Conservation (phyloP, 1,140 invertebrate genomes). For the Cydia amplana region DNA sequence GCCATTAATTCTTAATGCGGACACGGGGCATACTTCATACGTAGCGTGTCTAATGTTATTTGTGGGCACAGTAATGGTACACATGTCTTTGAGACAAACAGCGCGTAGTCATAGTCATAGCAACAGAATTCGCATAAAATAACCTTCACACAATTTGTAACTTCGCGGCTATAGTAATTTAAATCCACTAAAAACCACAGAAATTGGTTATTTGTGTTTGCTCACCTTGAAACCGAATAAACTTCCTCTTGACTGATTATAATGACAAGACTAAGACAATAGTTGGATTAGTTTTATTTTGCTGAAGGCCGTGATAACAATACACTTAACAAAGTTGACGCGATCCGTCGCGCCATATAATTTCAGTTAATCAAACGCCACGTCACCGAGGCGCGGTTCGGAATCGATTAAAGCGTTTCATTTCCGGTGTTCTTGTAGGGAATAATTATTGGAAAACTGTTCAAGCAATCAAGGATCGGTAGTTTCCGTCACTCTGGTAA, state of each 20-base stretch:
- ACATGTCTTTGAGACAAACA: constrained; percentile 28
- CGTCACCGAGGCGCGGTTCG: constrained; percentile 63
- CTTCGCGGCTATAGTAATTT: constrained; percentile 37
- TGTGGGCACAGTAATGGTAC: constrained; percentile 54
- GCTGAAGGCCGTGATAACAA: constrained; percentile 72
- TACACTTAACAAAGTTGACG: constrained; percentile 70
- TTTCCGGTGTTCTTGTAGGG: constrained; percentile 72
- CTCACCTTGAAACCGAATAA: constrained; percentile 69
- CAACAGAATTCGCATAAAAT: neutral
- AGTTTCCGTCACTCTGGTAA: constrained; percentile 63
- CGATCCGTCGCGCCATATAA: constrained; percentile 74
- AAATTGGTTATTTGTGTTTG: constrained; percentile 55
- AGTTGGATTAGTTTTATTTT: constrained; percentile 74
- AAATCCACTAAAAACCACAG: constrained; percentile 49
- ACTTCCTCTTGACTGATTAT: constrained; percentile 73
- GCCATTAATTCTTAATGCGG: constrained; percentile 76
- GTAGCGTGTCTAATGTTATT: constrained; percentile 69
- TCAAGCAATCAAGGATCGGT: constrained; percentile 68
- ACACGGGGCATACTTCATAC: constrained; percentile 71
- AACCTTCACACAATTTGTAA: constrained; percentile 31
- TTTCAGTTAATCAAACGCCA: constrained; percentile 68
- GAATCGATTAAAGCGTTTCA: constrained; percentile 73
- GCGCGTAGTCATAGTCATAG: constrained; percentile 2
- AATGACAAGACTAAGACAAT: constrained; percentile 77
- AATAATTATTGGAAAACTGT: constrained; percentile 71